Base-by-base conservation (phyloP, 2,113 vertebrate genomes). In the Nicator chloris region DNA sequence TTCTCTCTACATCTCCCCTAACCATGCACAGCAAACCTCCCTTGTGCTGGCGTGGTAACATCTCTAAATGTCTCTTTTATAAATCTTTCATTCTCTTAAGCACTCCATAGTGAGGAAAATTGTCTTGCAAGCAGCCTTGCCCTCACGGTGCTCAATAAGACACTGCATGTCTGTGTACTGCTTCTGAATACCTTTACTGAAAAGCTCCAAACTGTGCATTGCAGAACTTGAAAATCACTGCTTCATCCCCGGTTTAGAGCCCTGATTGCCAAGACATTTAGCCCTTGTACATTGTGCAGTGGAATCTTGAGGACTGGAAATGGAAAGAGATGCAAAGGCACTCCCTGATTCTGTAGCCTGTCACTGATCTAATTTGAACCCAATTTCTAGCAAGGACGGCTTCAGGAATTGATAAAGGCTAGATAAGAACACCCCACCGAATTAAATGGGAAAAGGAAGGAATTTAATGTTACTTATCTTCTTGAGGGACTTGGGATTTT, bases 1-100 rank as follows among this genome's bases (percentile, higher is more conserved):
- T 88, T 86, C 72, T 91, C 13, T 56, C 27, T 71, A 2, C 31
- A 9, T 71, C 49, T 93, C 56, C 50, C 45, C 28, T 65, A 65
- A n/a, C 51, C 49, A 18, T 27, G 37, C 75, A 11, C 9, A 71
- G 86, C 83, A 92, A 93, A 82, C 44, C 31, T 44, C 30, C 51
- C 35, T 83, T 6, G 1, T 66, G 57, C 53, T 89, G 91, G 73
- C 91, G 50, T 45, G 65, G 47, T 51, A 91, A 76, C 83, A 40
- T 87, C 88, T 86, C 92, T 89, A 64, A 93, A 87, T 69, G 65
- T 65, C 86, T 81, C 71, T 92, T 94, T 81, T 88, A 84, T 50
- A 81, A 92, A 88, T 86, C 88, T 91, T 92, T 72, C 23, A 44
- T 94, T 89, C 88, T 91, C 60, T 54, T 91, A 51, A 95, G 88